These are phyloP conservation scores for Raillietiella orientalis DNA, from an alignment of 2,888 invertebrate genomes.

Conservation along the genomic window DNA sequence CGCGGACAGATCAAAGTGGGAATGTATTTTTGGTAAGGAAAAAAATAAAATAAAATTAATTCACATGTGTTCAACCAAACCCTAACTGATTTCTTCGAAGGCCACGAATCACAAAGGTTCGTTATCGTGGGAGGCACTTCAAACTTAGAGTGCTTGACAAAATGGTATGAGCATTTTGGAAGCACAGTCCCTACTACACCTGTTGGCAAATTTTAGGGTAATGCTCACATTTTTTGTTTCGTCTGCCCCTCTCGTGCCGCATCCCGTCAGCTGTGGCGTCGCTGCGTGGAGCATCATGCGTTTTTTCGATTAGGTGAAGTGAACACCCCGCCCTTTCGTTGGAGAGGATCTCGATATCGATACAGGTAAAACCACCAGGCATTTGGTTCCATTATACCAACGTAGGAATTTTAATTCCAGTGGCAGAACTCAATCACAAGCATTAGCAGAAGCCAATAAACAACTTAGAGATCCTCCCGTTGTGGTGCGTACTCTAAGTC, in stretches of 20 bases:
- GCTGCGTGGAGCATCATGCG: constrained; percentile 80
- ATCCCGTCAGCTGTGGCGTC: constrained; percentile 83
- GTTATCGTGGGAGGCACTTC: constrained; percentile 83
- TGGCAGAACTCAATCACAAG: no score
- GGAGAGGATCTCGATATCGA: constrained; percentile 2
- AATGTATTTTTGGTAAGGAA: constrained; percentile 83
- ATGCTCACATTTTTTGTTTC: constrained; percentile 92
- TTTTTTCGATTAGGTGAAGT: constrained; percentile 62
- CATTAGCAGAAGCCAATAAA: no score
- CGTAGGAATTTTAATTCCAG: no score
- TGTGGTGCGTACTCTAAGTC: no score
- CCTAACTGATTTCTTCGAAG: constrained; percentile 10
- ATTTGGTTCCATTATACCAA: no score
- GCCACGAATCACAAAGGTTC: constrained; percentile 81
- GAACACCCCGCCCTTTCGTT: not conserved
- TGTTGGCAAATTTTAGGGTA: no score
- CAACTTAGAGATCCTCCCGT: no score
- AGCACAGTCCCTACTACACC: no score
- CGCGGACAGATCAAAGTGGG: constrained; percentile 86
- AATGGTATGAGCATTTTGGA: no score
- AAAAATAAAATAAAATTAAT: constrained; percentile 2
- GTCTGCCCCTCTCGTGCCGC: constrained; percentile 69
- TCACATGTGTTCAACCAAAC: constrained; percentile 1
- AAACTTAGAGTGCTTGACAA: constrained; percentile 41
- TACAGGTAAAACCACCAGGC: constrained; percentile 9